Conservation (phyloP, 2,797 vertebrate species). For the Furcifer pardalis region DNA sequence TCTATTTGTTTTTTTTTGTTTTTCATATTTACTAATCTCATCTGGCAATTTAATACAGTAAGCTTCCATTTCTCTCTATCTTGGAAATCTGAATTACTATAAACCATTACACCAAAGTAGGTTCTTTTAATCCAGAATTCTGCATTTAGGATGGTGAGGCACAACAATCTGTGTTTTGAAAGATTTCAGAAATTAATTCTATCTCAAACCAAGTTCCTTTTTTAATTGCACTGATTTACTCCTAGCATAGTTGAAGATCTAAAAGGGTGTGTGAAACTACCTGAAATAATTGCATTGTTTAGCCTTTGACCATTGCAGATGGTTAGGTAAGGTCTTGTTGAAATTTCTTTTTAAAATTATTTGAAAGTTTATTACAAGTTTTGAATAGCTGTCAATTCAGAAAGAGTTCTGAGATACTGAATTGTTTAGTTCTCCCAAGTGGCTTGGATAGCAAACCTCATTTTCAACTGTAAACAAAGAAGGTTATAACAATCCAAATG, state of each 20-base stretch:
- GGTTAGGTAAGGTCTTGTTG: background rate
- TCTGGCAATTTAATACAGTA: constrained; percentile 37
- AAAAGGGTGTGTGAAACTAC: background rate
- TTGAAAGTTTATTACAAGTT: background rate
- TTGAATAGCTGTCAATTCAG: background rate
- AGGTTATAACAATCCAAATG: constrained; percentile 44
- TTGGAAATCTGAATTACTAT: constrained; percentile 40
- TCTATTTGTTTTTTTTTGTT: constrained; percentile 2
- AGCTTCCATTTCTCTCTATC: constrained; percentile 48
- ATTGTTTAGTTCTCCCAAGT: constrained; percentile 40
- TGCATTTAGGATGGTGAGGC: background rate
- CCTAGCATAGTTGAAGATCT: constrained; percentile 2
- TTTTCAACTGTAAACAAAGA: constrained; percentile 64
- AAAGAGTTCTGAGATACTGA: constrained; percentile 47
- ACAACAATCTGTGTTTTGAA: background rate
- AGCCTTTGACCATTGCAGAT: background rate
- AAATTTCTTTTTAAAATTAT: constrained; percentile 3
- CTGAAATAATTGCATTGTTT: background rate
- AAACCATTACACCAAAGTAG: constrained; percentile 31
- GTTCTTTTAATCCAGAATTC: constrained; percentile 16
- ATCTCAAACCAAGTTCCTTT: constrained; percentile 8
- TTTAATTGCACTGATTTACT: background rate
- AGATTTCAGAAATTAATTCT: background rate
- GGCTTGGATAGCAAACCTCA: constrained; percentile 42
- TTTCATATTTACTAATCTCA: constrained; percentile 33